These are phyloP conservation scores for Temnothorax curvispinosus DNA, from an alignment of 1,140 invertebrate species.

Conservation along the genomic window DNA sequence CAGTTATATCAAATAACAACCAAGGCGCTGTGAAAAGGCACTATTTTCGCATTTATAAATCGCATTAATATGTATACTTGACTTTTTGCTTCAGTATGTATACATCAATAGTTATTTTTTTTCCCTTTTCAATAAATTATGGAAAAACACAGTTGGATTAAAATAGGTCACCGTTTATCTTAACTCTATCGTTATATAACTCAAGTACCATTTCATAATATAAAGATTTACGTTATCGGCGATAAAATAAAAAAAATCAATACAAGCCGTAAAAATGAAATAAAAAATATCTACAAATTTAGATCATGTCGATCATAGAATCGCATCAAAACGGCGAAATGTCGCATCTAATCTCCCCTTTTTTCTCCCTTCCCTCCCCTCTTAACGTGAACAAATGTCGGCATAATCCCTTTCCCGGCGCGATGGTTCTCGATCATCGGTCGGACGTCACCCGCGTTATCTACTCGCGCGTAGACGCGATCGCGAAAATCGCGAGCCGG, in stretches of 20 bases:
- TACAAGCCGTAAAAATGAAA: neutral
- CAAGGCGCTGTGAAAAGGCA: constrained; percentile 31
- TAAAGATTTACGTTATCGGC: neutral
- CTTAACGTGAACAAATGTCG: constrained; percentile 37
- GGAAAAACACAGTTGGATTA: neutral
- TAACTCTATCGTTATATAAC: neutral
- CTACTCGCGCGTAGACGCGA: constrained; percentile 55
- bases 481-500: constrained; percentile 45
- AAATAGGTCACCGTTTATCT: constrained; percentile 44
- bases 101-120: neutral
- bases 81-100: neutral
- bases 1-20: constrained; percentile 27
- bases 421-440: constrained; percentile 63
- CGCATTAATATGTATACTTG: constrained; percentile 51
- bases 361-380: neutral
- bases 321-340: constrained; percentile 18
- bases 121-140: constrained; percentile 9
- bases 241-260: neutral
- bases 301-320: neutral
- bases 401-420: constrained; percentile 40
- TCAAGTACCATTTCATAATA: neutral
- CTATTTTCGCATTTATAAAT: constrained; percentile 48
- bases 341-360: constrained; percentile 25
- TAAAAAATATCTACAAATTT: neutral
- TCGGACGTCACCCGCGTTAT: constrained; percentile 50